phyloP scores from a whole-genome alignment of 1,140 invertebrate genomes.

The Orchestia grillus region DNA sequence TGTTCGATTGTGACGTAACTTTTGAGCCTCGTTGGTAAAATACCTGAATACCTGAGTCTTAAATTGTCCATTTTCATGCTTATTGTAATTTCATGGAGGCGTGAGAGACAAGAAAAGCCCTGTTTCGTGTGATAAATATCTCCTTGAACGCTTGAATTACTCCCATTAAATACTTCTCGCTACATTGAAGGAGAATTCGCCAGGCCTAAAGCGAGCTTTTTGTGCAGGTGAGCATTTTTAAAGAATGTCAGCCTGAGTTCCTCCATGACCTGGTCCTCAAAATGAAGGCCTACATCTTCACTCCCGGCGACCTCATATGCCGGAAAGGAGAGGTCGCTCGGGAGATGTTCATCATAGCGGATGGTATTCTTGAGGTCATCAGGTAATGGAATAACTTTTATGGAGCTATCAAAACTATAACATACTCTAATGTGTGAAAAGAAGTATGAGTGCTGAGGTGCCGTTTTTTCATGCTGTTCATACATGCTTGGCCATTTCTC shows the following conservation, averaged over 20 bases:
- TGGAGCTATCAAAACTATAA: background rate
- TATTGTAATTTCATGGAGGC: background rate
- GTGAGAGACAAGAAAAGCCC: background rate
- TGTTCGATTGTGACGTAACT: background rate
- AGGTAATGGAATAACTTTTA: constrained; percentile 71
- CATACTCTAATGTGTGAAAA: too few species aligned
- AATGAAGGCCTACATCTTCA: constrained; percentile 98
- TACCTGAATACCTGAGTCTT: background rate
- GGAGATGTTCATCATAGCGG: constrained; percentile 99
- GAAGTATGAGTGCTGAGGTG: too few species aligned
- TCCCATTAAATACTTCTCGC: background rate
- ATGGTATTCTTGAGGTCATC: constrained; percentile 95
- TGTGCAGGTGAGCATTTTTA: constrained; percentile 83
- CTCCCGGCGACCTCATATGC: constrained; percentile 95
- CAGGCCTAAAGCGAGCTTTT: background rate
- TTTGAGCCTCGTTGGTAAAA: background rate
- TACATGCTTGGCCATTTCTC: too few species aligned
- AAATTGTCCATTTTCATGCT: too few species aligned
- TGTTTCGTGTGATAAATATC: background rate
- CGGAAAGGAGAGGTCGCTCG: constrained; percentile 93
- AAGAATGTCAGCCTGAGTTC: constrained; percentile 98
- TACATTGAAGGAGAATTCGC: background rate
- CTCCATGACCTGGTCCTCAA: constrained; percentile 96
- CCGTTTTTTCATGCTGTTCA: too few species aligned
- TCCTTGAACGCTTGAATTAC: background rate